Base-by-base conservation (phyloP, 2,113 vertebrate genomes). In the Psittacula cyanocephala region DNA sequence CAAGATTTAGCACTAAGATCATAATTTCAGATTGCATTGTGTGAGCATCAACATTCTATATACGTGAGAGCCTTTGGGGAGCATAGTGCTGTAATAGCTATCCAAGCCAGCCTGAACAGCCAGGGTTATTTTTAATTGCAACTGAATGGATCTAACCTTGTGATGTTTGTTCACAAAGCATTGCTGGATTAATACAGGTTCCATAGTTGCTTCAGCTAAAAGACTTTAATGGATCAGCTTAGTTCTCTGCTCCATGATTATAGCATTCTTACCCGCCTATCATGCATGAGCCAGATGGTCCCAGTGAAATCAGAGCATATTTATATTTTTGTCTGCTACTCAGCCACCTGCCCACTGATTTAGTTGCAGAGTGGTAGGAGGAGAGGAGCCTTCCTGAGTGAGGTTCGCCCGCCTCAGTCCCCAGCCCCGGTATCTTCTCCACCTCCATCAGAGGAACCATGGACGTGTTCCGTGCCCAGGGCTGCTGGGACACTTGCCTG, bases 141-240 rank as follows among this genome's bases (percentile, higher is more conserved):
- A 39, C 71, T 69, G 76, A 75, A 82, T 91, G 91, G 68, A 68
- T 94, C 92, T 92, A 89, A 92, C 92, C 94, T 95, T 97, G 94
- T 91, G 95, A 88, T 88, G 94, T 86, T 91, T 88, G 77, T 44
- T 83, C 96, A 86, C 23, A 44, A 91, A 94, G 81, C 78, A 2
- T 81, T 68, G 86, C 80, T 27, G 83, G 96, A 91, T 95, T 94
- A 92, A 81, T 88, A 84, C 47, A 84, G 94, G 94, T 93, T 92
- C 91, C 49, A n/a, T 80, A 71, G 88, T 17, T 23, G 87, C 80
- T 84, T 94, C 87, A 81, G 55, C 94, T 97, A 75, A 97, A 97
- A 97, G 94, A 96, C 92, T 94, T 96, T 97, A 97, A 97, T 98
- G 97, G 96, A 95, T 93, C 95, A 31, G 84, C 70, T 93, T 91